Percentiles rank a stretch among this genome's conserved stretches.
These are phyloP conservation scores for Aphelenchoides besseyi DNA, from an alignment of 1,140 invertebrate species.

Conservation along the genomic window DNA sequence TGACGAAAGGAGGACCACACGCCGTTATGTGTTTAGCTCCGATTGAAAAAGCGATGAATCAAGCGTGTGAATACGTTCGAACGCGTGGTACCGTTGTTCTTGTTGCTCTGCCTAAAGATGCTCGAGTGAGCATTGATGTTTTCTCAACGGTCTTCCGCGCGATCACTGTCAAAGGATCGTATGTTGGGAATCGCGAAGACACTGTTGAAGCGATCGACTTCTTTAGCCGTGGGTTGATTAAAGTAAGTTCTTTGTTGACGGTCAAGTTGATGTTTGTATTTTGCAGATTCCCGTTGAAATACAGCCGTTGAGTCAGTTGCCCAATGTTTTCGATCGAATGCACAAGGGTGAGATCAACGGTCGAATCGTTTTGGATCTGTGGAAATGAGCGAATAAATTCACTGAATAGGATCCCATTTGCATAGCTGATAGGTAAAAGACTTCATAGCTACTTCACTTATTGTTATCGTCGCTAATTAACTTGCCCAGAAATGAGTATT, in stretches of 20 bases:
- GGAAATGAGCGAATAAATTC: conserved; percentile 18
- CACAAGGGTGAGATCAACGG: conserved; percentile 12
- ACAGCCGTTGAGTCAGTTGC: background rate
- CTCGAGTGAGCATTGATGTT: conserved; percentile 10
- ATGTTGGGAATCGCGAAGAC: conserved; percentile 30
- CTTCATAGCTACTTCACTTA: background rate
- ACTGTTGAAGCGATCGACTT: conserved; percentile 33
- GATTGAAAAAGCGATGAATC: conserved; percentile 30
- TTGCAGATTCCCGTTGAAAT: conserved; percentile 20
- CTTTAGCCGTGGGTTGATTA: conserved; percentile 16
- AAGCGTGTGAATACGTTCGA: conserved; percentile 33
- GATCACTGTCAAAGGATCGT: conserved; percentile 29
- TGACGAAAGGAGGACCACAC: conserved; percentile 37
- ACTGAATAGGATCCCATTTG: background rate
- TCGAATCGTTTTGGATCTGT: conserved; percentile 16
- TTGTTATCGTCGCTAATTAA: background rate
- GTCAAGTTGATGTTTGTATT: background rate
- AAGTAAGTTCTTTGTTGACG: background rate
- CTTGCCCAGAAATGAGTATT: background rate
- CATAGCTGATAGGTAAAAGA: no score
- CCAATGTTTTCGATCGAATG: conserved; percentile 13
- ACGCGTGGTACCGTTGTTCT: conserved; percentile 34
- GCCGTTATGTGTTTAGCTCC: conserved; percentile 36
- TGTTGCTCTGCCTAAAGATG: conserved; percentile 37
- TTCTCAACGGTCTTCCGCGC: conserved; percentile 16